These are phyloP conservation scores for Zaprionus davidi DNA, from an alignment of 1,140 invertebrate genomes.

Conservation along the genomic window DNA sequence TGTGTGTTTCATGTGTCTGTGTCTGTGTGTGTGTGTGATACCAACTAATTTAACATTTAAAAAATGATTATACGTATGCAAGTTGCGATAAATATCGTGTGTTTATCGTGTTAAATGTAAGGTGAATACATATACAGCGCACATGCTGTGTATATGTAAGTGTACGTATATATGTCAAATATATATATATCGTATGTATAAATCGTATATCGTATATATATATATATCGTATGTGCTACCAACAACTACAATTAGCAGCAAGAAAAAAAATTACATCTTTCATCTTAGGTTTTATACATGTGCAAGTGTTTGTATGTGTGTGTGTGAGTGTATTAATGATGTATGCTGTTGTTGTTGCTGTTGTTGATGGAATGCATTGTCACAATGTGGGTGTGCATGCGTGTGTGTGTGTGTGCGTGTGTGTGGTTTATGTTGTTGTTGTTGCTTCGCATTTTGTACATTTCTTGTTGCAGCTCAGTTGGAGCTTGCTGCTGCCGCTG, in stretches of 20 bases:
- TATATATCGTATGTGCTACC: constrained; percentile 3
- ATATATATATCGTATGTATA: background rate
- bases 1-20: constrained; percentile 24
- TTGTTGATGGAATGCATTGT: constrained; percentile 40
- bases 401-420: constrained; percentile 12
- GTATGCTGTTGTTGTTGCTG: background rate
- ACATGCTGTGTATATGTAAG: background rate
- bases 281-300: constrained; percentile 21
- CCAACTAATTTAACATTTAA: constrained; percentile 70
- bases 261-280: constrained; percentile 26
- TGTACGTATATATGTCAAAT: constrained; percentile 5
- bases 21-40: constrained; percentile 33
- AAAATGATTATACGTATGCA: constrained; percentile 33
- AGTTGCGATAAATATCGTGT: constrained; percentile 18
- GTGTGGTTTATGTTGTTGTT: constrained; percentile 4
- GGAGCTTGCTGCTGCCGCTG: constrained; percentile 11
- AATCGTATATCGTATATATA: constrained; percentile 15
- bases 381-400: constrained; percentile 19
- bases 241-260: constrained; percentile 32
- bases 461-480: constrained; percentile 34
- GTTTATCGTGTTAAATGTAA: constrained; percentile 28
- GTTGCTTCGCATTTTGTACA: constrained; percentile 37
- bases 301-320: background rate
- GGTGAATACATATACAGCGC: background rate
- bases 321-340: background rate